Evolutionary conservation across 2,797 vertebrate genomes (phyloP).

Genomic region (Pitangus sulphuratus): DNA sequence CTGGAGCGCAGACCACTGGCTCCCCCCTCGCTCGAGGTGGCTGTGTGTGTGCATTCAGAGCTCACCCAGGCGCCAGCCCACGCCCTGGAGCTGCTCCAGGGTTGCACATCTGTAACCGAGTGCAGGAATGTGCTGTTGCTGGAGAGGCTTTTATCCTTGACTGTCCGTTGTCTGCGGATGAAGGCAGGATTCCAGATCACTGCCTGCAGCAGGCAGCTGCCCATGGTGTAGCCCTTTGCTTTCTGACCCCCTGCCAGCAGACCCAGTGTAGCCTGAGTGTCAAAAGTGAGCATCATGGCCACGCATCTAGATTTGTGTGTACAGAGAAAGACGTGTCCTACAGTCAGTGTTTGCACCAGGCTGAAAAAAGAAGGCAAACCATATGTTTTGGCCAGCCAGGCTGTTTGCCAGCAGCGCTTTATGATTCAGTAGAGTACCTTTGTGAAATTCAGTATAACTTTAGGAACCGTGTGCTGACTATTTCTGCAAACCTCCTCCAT

Average conservation of each 20-base stretch:
- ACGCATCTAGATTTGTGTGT: not conserved
- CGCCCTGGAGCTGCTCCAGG: not conserved
- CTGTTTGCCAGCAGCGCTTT: not conserved
- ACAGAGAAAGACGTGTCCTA: rapidly evolving
- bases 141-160: not conserved
- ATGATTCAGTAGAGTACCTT: not conserved
- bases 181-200: not conserved
- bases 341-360: not conserved
- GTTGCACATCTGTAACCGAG: not conserved
- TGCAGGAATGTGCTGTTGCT: not conserved
- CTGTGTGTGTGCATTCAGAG: not conserved
- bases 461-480: not conserved
- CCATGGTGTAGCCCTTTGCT: rapidly evolving
- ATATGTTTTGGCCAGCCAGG: not conserved
- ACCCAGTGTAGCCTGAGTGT: rapidly evolving
- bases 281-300: not conserved
- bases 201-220: not conserved
- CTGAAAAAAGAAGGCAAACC: not conserved
- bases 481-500: not conserved
- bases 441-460: not conserved
- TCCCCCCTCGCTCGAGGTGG: not conserved
- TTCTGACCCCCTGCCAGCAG: not conserved
- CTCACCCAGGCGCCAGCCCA: not conserved
- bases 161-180: rapidly evolving
- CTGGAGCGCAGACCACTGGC: not conserved